Conservation (phyloP, 2,113 vertebrate genomes). For the Solenodon paradoxus region DNA sequence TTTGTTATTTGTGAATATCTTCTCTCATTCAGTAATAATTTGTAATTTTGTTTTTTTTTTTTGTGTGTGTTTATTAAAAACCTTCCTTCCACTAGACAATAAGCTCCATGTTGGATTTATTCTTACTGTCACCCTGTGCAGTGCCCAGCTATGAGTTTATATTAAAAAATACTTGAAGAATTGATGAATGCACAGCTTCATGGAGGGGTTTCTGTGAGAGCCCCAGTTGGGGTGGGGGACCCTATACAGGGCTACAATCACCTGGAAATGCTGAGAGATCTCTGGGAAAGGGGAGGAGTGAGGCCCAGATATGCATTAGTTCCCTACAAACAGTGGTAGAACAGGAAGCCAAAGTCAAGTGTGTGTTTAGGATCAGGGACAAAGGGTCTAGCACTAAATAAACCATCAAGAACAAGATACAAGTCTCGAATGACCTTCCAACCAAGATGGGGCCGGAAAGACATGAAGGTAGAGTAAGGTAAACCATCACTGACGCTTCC, state of each 20-base stretch:
- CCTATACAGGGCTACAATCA: no score
- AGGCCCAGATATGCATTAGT: neutral
- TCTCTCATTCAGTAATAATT: neutral
- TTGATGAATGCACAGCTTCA: rapidly evolving
- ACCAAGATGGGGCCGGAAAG: neutral
- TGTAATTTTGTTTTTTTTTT: neutral
- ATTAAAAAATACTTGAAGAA: neutral
- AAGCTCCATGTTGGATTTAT: neutral
- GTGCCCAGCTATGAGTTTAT: neutral
- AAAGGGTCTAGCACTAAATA: neutral
- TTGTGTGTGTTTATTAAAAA: neutral
- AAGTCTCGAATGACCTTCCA: neutral
- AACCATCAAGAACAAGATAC: neutral
- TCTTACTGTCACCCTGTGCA: no score
- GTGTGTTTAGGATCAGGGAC: neutral
- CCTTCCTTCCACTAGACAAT: no score
- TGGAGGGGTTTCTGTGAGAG: neutral
- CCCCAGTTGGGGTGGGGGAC: neutral
- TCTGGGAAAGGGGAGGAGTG: neutral
- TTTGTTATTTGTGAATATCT: neutral
- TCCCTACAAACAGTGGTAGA: neutral
- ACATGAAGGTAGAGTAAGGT: no score
- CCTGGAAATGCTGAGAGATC: neutral
- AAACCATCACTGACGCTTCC: no score
- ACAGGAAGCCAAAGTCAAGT: neutral